phyloP scores from a whole-genome alignment of 2,888 invertebrate genomes.

The Euspilapteryx auroguttella region DNA sequence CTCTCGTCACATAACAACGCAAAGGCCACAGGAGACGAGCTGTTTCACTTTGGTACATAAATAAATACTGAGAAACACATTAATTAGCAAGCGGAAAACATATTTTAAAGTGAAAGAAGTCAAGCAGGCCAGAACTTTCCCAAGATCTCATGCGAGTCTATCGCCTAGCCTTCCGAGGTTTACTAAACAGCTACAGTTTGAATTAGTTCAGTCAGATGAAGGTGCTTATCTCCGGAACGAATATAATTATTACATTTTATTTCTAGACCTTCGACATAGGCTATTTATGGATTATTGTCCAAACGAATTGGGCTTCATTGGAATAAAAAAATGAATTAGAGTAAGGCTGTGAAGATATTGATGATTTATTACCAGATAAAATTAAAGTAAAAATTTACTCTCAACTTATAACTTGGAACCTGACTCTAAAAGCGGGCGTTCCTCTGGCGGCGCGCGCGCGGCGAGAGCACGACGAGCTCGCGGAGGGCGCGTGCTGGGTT shows the following conservation, averaged over 20 bases:
- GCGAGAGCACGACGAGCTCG: conserved; percentile 11
- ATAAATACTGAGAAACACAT: too few species aligned
- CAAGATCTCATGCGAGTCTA: not conserved
- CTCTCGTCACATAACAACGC: too few species aligned
- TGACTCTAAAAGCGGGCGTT: not conserved
- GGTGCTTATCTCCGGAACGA: too few species aligned
- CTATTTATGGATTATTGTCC: not conserved
- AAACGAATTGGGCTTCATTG: not conserved
- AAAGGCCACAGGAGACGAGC: too few species aligned
- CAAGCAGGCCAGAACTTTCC: not conserved
- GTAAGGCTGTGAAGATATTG: too few species aligned
- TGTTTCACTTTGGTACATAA: too few species aligned
- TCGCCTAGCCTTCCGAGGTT: not conserved
- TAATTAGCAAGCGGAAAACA: too few species aligned
- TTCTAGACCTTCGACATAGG: too few species aligned
- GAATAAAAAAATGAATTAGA: not conserved
- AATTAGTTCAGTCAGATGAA: too few species aligned
- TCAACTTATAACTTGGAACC: not conserved
- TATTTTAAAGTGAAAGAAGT: not conserved
- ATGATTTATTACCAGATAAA: too few species aligned
- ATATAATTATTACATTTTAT: too few species aligned
- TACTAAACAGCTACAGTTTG: too few species aligned
- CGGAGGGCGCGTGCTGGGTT: conserved; percentile 56
- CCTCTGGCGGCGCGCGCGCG: not conserved
- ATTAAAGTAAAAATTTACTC: not conserved